Evolutionary conservation across 2,113 vertebrate genomes (phyloP).

Genomic region (Myotis brandtii): DNA sequence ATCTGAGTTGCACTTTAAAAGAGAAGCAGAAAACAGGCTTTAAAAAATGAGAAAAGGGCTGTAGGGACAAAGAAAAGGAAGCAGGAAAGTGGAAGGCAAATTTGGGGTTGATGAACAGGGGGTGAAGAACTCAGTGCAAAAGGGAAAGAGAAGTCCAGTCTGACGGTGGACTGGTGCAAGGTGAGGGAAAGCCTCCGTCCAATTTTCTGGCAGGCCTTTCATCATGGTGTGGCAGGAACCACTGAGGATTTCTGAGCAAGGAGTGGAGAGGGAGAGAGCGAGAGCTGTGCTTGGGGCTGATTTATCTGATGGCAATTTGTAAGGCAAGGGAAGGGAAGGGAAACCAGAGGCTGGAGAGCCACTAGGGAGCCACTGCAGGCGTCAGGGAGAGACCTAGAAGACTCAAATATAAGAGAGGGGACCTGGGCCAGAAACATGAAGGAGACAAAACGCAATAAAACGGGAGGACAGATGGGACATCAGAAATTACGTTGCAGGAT

Average conservation of each 20-base stretch:
- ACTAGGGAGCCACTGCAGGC: not conserved
- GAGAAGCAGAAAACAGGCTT: not conserved
- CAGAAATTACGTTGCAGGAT: not conserved
- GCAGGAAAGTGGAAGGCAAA: not conserved
- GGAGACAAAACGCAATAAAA: not conserved
- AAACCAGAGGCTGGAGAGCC: not conserved
- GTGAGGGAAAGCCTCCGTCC: not conserved
- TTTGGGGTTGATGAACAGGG: accelerated
- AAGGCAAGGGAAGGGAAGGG: not conserved
- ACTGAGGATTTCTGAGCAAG: not conserved
- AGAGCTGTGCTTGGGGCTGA: not conserved
- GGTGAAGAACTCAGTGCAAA: not conserved
- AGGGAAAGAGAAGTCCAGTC: too few species aligned
- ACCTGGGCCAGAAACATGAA: not conserved
- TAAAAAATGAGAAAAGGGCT: not conserved
- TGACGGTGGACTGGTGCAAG: accelerated
- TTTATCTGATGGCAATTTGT: not conserved
- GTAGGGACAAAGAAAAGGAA: not conserved
- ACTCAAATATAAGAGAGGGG: not conserved
- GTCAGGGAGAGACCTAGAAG: not conserved
- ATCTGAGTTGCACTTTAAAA: not conserved
- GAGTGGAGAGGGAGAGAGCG: not conserved
- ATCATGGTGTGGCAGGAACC: not conserved
- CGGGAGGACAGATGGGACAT: accelerated
- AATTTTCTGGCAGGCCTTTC: not conserved